Base-by-base conservation (phyloP, 1,140 invertebrate genomes). In the Eufriesea mexicana region DNA sequence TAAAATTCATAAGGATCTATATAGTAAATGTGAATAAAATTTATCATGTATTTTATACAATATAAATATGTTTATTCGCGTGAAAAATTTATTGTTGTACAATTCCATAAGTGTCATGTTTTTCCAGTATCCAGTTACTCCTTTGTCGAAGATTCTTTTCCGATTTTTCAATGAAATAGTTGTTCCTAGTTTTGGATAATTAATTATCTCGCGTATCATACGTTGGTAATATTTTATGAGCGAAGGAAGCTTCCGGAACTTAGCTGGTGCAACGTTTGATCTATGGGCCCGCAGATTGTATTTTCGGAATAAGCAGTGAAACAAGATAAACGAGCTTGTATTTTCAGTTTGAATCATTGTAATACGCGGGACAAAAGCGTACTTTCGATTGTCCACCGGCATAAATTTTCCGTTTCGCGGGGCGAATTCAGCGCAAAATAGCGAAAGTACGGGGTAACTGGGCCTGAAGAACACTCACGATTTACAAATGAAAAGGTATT, bases 401-500 rank as follows among this genome's bases (percentile, higher is more conserved):
- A 61, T 47, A 75, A 61, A 75, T 75, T 62, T 57, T 35, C 14
- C 25, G 18, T 61, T 49, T 23, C 20, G 6, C 20, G 20, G 28
- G 54, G 55, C 28, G 20, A 76, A 64, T 76, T 51, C 20, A 18
- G n/a, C 7, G 9, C 0, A 8, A 28, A 64, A 51, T 20, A 28
- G 20, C 20, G 20, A 51, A 64, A 64, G 61, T 64, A 64, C 35
- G 57, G n/a, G 47, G 51, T 51, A 76, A 76, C 28, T 64, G 25
- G 45, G 28, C 12, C 14, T 61, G 74, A 28, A 76, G 59, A 51
- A 76, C 47, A 42, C 28, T 64, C 74, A 6, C 74, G 28, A 76
- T 28, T 76, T 51, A 51, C 72, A 47, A 61, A 74, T 74, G 55
- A 61, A 74, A 74, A 61, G 42, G 42, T 74, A 61, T 23, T 74